Percentiles rank a stretch among this genome's conserved stretches.
Conservation (phyloP, 1,140 invertebrate species). For the Euglossa dilemma region DNA sequence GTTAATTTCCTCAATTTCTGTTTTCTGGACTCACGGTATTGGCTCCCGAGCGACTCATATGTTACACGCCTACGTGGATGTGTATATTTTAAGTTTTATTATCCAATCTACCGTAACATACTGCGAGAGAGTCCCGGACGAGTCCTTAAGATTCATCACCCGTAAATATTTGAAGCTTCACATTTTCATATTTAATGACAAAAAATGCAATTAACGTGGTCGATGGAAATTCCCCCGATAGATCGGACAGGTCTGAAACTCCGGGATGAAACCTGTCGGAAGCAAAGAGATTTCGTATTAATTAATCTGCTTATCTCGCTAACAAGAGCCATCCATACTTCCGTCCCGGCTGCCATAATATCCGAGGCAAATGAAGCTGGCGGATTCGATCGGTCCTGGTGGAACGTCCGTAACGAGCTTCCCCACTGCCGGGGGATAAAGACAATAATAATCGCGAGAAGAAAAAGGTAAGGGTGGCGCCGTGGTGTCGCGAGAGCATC, state of each 20-base stretch:
- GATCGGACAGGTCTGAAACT: no score
- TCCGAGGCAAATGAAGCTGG: neutral
- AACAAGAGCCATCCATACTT: neutral
- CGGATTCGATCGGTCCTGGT: neutral
- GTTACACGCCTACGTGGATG: no score
- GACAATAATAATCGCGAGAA: conserved; percentile 26
- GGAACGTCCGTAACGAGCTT: neutral
- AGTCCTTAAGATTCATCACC: no score
- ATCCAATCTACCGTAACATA: no score
- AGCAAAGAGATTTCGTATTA: neutral
- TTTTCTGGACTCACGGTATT: no score
- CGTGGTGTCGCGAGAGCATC: conserved; percentile 56
- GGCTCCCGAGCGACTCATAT: no score
- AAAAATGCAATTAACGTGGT: no score
- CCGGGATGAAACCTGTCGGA: no score
- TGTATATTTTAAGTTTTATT: no score
- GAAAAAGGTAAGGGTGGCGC: conserved; percentile 29
- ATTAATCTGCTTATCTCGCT: neutral
- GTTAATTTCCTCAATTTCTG: no score
- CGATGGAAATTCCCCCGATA: no score
- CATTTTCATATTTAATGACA: neutral
- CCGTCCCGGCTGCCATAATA: neutral
- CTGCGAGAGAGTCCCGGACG: no score
- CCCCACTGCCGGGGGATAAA: neutral
- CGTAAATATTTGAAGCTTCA: neutral